phyloP scores from a whole-genome alignment of 2,113 vertebrate species.

The Sinocyclocheilus anophthalmus region DNA sequence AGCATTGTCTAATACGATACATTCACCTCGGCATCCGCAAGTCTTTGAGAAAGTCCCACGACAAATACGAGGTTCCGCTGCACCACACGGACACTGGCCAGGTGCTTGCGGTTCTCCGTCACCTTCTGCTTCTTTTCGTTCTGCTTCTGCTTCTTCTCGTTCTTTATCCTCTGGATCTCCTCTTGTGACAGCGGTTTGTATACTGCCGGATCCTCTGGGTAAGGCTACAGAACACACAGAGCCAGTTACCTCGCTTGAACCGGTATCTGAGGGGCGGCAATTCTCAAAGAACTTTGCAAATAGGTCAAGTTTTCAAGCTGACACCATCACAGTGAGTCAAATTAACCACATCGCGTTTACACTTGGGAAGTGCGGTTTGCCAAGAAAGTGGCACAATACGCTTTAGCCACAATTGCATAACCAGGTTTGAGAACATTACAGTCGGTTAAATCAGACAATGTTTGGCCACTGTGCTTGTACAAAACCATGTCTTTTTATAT shows the following conservation, averaged over 20 bases:
- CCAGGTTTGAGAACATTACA: not conserved
- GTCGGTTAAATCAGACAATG: not conserved
- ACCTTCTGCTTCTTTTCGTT: conserved; percentile 99
- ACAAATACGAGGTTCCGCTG: conserved; percentile 99
- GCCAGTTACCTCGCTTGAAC: not conserved
- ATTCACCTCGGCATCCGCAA: conserved; percentile 95
- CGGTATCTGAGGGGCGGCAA: not conserved
- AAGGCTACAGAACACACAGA: conserved; percentile 79
- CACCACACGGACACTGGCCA: conserved; percentile 97
- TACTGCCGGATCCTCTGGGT: conserved; percentile 98
- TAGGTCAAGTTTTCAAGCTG: conserved; percentile 16
- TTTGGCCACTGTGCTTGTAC: not conserved
- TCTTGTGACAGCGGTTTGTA: conserved; percentile 99
- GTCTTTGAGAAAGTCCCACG: conserved; percentile 94
- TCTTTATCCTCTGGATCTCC: conserved; percentile 99
- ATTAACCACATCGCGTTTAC: not conserved
- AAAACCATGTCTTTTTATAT: not conserved
- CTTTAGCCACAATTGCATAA: not conserved
- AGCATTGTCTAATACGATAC: not conserved
- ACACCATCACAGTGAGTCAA: not conserved
- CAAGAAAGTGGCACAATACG: not conserved
- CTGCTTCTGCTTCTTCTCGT: conserved; percentile 99
- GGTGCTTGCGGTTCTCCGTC: conserved; percentile 98
- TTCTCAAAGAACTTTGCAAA: conserved; percentile 9
- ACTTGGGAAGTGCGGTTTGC: not conserved